Evolutionary conservation across 2,888 invertebrate genomes (phyloP), one percentile per base, ranked within the genome.

Genomic region (Amiota mariae): DNA sequence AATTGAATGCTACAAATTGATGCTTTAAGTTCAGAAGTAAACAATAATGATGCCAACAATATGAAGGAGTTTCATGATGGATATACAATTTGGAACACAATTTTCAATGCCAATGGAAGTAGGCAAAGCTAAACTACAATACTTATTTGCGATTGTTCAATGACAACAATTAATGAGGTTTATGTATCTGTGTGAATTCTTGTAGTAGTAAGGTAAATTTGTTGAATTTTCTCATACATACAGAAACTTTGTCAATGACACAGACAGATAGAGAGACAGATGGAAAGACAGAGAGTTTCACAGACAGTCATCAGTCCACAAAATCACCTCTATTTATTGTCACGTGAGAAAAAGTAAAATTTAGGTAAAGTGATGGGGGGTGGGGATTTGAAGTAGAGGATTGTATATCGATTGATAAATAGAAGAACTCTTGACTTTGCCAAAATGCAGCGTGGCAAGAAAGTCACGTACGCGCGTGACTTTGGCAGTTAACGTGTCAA

Each of bases 381-480:
- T 6, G 36, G 6, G n/a, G 8, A 3, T 0, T 49, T 61, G 63
- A 18, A 64, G 57, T 72, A 63, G 12, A 10, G 46, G 2, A 63
- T n/a, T n/a, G 13, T 13, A n/a, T 46, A 6, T 9, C 63, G 24
- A 15, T 73, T 75, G 80, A 78, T 73, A 46, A 13, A 12, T 47
- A 6, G 18, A 20, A 24, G 24, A 18, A 72, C 73, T 61, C 64
- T 59, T 67, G 46, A 73, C 49, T 75, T 73, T 74, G 64, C 70
- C 78, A 74, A 76, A 78, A 80, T 73, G 77, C 78, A 79, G 82
- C 84, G 82, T 86, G 86, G 84, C 84, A 84, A 78, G 80, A 80
- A 82, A 81, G 84, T 83, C 84, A 84, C 86, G 82, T 85, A 79
- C 86, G 84, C 82, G 86, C 84, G 86, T 84, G 86, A 83, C 85